Base-by-base conservation (phyloP, 2,888 invertebrate species). In the Cecidostiba fungosa region DNA sequence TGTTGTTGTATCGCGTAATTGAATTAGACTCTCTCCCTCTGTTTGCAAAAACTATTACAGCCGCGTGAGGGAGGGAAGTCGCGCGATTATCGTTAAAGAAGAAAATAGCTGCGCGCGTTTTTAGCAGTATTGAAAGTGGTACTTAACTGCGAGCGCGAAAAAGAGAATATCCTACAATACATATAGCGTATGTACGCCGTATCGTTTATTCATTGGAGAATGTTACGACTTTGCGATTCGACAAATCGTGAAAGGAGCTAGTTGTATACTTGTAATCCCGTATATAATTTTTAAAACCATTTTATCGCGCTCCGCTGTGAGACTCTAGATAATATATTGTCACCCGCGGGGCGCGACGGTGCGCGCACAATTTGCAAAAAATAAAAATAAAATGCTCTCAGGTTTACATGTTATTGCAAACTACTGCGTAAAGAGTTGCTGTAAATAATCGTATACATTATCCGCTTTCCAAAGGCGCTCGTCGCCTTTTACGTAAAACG, bases 101-200 rank as follows among this genome's bases (percentile, higher is more conserved):
- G 39, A 23, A 23, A 59, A 59, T 59, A 59, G 54, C 54, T 59
- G 54, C 54, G 10, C 23, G 23, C 43, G 72, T 23, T 39, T 39
- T 72, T 43, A 72, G 43, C 23, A 72, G 72, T 72, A 72, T 72
- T 72, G 72, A 72, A 66, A 66, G n/a, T 43, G 72, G 26, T 72
- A 43, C 36, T 23, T 72, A 72, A 43, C 12, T 39, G n/a, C 72
- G 36, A 23, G 66, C 29, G 26, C 8, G 29, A 5, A 26, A 66
- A 66, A 26, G 12, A 26, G 54, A 59, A 59, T n/a, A n/a, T 59
- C 54, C n/a, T n/a, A 23, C 5, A 59, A 59, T 8, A 54, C 19
- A 54, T 16, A 50, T 50, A 59, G n/a, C 23, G 19, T 10, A 12
- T 2, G n/a, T 5, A 29, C 14, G 66, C 66, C 12, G 14, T 66